Percentiles rank a stretch among this genome's conserved stretches.
Evolutionary conservation across 2,113 vertebrate species (phyloP).

Genomic region (Daubentonia madagascariensis): DNA sequence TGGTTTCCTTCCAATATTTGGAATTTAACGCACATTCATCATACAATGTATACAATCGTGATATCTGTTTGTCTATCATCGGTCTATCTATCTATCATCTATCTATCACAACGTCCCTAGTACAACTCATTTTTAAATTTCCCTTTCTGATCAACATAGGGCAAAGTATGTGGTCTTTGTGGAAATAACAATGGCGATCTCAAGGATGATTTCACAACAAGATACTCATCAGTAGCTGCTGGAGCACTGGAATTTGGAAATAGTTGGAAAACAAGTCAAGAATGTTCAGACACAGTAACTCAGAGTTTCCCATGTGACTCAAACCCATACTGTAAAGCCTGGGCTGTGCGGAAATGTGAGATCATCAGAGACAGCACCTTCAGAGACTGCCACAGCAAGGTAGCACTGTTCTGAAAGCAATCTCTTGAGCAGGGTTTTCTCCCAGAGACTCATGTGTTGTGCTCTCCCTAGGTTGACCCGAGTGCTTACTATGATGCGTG

Average conservation of each 20-base stretch:
- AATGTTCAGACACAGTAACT: conserved; percentile 84
- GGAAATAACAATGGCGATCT: conserved; percentile 90
- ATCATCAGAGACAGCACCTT: conserved; percentile 85
- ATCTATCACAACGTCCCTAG: background rate
- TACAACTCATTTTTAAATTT: background rate
- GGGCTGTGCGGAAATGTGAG: conserved; percentile 88
- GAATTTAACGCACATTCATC: background rate
- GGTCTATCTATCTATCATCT: background rate
- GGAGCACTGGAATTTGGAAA: conserved; percentile 86
- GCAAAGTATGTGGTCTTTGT: conserved; percentile 88
- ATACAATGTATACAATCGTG: background rate
- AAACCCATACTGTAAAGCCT: conserved; percentile 87
- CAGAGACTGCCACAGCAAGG: conserved; percentile 86
- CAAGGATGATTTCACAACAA: conserved; percentile 87
- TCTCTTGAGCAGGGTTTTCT: rapidly evolving
- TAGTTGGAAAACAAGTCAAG: conserved; percentile 85
- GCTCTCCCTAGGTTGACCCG: conserved; percentile 86
- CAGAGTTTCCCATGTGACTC: conserved; percentile 87
- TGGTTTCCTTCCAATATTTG: background rate
- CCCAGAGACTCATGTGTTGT: background rate
- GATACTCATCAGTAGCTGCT: conserved; percentile 70
- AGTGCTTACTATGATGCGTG: conserved; percentile 85
- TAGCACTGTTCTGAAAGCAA: conserved; percentile 29
- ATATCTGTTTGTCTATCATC: background rate
- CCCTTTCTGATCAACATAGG: conserved; percentile 71